Base-by-base conservation (phyloP, 2,888 invertebrate species). In the Synergus japonicus region DNA sequence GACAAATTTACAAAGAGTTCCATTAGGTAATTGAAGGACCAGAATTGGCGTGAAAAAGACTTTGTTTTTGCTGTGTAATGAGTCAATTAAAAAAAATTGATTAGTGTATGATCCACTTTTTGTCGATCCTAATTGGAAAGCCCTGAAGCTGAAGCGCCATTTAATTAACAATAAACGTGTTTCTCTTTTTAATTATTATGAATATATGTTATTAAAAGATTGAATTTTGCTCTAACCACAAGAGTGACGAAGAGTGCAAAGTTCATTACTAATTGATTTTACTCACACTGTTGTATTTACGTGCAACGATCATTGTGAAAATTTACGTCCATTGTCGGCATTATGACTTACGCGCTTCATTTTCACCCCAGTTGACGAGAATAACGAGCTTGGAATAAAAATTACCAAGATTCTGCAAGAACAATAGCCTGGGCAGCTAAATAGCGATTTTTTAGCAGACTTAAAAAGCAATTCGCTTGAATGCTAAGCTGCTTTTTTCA, bases 331-430 rank as follows among this genome's bases (percentile, higher is more conserved):
- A 69, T 69, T 69, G 69, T 69, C 29, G 46, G 46, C 29, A 15
- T 49, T 69, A 69, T 69, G 49, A 37, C 69, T 46, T 69, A 44
- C 12, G 46, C 15, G 29, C 46, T 69, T 46, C 46, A 69, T 69
- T 69, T 43, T 69, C 46, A 49, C 49, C 69, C 69, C 46, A 69
- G 69, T 69, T 49, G 69, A 69, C 49, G 69, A 69, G 69, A 69
- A 69, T 49, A 49, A 69, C 49, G 69, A 69, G 49, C 49, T 46
- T 29, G 69, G 49, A 29, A 69, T 69, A 69, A 69, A 69, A 69
- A 69, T 69, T 49, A 69, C 69, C 49, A 69, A 69, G 49, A 49
- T 49, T 9, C 29, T 22, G 46, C 69, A 49, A 69, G 69, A 69
- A 69, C 69, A 69, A 69, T 69, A 22, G 46, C 29, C 46, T 15